phyloP scores from a whole-genome alignment of 2,113 vertebrate genomes.

The Percopsis transmontana region DNA sequence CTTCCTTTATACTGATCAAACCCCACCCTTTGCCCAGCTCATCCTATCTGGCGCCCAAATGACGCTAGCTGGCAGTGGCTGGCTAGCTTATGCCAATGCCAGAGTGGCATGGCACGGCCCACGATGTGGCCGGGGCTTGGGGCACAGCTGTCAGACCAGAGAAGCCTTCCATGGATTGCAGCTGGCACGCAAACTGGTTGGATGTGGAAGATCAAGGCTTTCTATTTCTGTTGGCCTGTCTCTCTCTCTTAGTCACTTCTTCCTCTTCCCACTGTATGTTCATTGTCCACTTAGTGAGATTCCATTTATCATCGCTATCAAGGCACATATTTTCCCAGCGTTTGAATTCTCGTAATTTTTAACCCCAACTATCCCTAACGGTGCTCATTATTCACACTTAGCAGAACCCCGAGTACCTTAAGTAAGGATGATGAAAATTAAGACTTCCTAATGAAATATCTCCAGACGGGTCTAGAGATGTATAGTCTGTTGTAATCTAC shows the following conservation, averaged over 20 bases:
- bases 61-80: constrained; percentile 38
- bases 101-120: constrained; percentile 36
- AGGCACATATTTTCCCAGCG: constrained; percentile 47
- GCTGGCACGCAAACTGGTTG: constrained; percentile 26
- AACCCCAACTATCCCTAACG: constrained; percentile 12
- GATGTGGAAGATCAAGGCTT: constrained; percentile 27
- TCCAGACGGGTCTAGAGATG: background rate
- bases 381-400: constrained; percentile 1
- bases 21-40: constrained; percentile 21
- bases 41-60: constrained; percentile 33
- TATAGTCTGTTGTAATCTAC: too few species aligned
- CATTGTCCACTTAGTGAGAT: constrained; percentile 17
- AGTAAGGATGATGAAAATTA: constrained; percentile 20
- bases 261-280: constrained; percentile 30
- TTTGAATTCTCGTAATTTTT: constrained; percentile 9
- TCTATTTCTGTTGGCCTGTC: constrained; percentile 11
- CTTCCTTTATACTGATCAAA: constrained; percentile 12
- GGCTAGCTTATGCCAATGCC: constrained; percentile 23
- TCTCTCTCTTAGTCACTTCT: constrained; percentile 24
- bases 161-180: constrained; percentile 31
- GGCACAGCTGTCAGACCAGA: constrained; percentile 48
- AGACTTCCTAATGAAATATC: constrained; percentile 15
- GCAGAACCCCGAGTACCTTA: too few species aligned
- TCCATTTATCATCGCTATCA: constrained; percentile 43
- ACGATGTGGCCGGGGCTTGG: constrained; percentile 35